Evolutionary conservation across 2,113 vertebrate species (phyloP).

Genomic region (Columbina picui): DNA sequence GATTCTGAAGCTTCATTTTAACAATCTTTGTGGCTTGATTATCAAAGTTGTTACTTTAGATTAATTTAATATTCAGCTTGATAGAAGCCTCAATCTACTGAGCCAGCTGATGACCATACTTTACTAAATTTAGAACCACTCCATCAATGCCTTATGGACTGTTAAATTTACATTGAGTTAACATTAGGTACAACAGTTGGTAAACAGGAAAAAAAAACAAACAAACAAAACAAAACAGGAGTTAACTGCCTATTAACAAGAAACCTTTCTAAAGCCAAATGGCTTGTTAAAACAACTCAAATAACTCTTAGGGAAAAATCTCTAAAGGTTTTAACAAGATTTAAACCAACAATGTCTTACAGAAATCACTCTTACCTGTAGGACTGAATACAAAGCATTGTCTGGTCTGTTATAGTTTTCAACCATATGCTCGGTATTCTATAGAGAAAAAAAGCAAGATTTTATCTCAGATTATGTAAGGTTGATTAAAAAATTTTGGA

Average conservation of each 20-base stretch:
- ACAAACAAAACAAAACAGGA: background rate
- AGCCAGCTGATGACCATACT: background rate
- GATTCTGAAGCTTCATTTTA: background rate
- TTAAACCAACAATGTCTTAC: background rate
- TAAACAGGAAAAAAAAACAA: constrained; percentile 5
- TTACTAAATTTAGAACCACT: background rate
- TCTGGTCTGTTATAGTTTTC: background rate
- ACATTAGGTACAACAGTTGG: background rate
- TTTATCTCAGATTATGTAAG: background rate
- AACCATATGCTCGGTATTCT: background rate
- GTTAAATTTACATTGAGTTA: background rate
- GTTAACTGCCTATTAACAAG: background rate
- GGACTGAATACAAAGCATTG: background rate
- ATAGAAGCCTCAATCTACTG: background rate
- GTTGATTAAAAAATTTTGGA: background rate
- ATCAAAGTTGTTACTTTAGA: background rate
- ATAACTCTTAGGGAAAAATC: background rate
- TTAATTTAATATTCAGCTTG: background rate
- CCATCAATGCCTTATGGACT: background rate
- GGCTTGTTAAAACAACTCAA: background rate
- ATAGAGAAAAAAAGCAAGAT: rapidly evolving
- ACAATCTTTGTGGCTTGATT: background rate
- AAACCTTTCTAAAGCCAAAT: constrained; percentile 14
- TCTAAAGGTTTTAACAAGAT: background rate
- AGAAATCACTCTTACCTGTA: background rate